Percentiles rank a stretch among this genome's conserved stretches.
Evolutionary conservation across 2,797 vertebrate genomes (phyloP).

Genomic region (Phrynocephalus vlangalii): DNA sequence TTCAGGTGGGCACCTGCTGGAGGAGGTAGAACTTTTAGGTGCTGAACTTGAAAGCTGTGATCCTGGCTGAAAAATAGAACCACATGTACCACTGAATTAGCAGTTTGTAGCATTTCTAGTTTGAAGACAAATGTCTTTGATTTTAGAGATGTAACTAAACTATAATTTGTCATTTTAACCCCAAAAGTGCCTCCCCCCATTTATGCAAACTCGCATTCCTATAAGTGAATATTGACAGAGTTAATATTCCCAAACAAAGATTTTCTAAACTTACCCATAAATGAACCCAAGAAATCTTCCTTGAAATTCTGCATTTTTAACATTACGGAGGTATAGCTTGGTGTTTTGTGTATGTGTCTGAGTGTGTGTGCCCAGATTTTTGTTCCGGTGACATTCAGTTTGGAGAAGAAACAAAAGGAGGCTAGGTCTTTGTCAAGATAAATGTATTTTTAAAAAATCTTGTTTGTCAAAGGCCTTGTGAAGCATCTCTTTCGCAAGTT

Average conservation of each 20-base stretch:
- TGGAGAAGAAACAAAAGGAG: constrained; percentile 18
- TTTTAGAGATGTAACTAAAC: too few relatives aligned
- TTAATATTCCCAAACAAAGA: constrained; percentile 1
- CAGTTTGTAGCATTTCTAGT: too few relatives aligned
- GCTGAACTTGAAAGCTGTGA: too few relatives aligned
- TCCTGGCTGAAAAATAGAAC: too few relatives aligned
- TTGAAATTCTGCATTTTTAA: constrained; percentile 9
- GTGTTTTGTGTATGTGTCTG: neutral
- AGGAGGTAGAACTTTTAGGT: too few relatives aligned
- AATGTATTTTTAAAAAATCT: neutral
- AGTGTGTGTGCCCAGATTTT: constrained; percentile 13
- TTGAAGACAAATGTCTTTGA: too few relatives aligned
- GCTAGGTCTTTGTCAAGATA: neutral
- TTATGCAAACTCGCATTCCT: too few relatives aligned
- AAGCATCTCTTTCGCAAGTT: accelerated
- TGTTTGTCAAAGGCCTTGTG: constrained; percentile 23
- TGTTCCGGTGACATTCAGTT: constrained; percentile 21
- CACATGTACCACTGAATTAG: too few relatives aligned
- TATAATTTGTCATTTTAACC: too few relatives aligned
- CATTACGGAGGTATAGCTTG: neutral
- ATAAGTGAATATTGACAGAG: neutral
- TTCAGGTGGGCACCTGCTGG: too few relatives aligned
- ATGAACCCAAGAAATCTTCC: neutral
- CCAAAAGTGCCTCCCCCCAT: too few relatives aligned
- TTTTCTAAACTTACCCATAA: neutral